Evolutionary conservation across 2,888 invertebrate species (phyloP), one percentile per base, ranked within the genome.

Genomic region (Hesperia comma): DNA sequence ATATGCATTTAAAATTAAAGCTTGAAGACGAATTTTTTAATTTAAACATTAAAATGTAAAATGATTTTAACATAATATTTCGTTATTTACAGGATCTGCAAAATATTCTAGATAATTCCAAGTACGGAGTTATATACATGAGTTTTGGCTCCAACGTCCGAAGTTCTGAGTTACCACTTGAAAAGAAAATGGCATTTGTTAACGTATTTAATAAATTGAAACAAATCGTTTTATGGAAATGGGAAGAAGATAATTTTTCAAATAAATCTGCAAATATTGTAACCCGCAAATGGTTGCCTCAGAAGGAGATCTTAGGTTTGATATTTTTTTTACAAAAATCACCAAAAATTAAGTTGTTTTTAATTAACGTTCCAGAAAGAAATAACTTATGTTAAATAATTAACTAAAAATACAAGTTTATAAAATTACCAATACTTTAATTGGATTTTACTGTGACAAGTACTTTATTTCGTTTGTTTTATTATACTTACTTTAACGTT

Each of bases 151-250:
- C 94, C 0, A 93, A 94, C 68, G 83, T 94, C 0, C 86, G 90
- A 68, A 92, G 92, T 67, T 83, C 88, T 10, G 87, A 94, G 70
- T 78, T 95, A 63, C 88, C 93, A 0, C 74, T 77, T 0, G 89
- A 93, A 4, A 54, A 43, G 6, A 93, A 89, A 68, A 82, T 90
- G 33, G 89, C 84, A 0, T 89, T 96, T 26, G 81, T 94, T n/a
- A 92, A 93, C 57, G 93, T 92, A 1, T 93, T 95, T 56, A 83
- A 91, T 0, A 89, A 88, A 60, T 74, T 95, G 0, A 94, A 95
- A 68, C 94, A 95, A 67, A 93, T 89, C 3, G 93, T 95, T 0
- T 76, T 95, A 14, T 95, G 95, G 95, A 95, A 95, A 83, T 95
- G 94, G 94, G 95, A 95, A 70, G 92, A 93, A 0, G 88, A 93